A percentile compares a stretch with the other conserved stretches of the same genome.
Conservation (phyloP, 2,888 invertebrate species). For the Zygogramma bicolorata region DNA sequence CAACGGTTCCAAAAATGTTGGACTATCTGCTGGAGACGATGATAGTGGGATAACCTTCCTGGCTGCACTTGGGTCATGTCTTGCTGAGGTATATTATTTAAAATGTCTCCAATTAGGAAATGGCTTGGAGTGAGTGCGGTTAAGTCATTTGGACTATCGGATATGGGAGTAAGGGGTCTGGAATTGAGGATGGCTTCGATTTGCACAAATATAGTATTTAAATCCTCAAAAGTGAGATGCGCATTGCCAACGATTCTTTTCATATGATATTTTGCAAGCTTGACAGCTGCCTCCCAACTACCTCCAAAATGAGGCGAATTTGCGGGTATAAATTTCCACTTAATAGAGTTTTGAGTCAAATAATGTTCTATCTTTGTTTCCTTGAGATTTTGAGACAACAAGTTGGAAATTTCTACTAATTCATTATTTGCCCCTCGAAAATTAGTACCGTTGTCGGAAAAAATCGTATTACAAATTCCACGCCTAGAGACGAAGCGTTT, state of each 20-base stretch:
- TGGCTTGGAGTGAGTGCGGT: slow-evolving; percentile 16
- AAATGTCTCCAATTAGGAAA: slow-evolving; percentile 22
- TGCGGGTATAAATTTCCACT: slow-evolving; percentile 18
- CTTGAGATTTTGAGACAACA: no score
- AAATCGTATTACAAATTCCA: slow-evolving; percentile 27
- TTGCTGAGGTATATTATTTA: no score
- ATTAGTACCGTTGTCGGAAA: not conserved
- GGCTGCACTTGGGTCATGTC: no score
- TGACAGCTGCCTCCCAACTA: slow-evolving; percentile 23
- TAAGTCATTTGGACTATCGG: slow-evolving; percentile 6
- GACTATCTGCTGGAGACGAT: slow-evolving; percentile 10
- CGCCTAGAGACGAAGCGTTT: slow-evolving; percentile 36
- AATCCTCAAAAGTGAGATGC: slow-evolving; percentile 16
- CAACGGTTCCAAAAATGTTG: slow-evolving; percentile 23
- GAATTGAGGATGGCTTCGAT: slow-evolving; percentile 15
- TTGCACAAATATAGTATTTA: not conserved
- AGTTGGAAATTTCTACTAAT: no score
- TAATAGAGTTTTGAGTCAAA: not conserved
- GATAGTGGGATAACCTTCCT: no score
- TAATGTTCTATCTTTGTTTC: not conserved
- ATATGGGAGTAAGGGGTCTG: not conserved
- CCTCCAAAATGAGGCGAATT: slow-evolving; percentile 24
- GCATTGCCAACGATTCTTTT: slow-evolving; percentile 13
- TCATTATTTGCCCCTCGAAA: slow-evolving; percentile 23
- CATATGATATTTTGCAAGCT: slow-evolving; percentile 2